Evolutionary conservation across 2,888 invertebrate genomes (phyloP), one percentile per base, ranked within the genome.

Genomic region (Dermolepida albohirtum): DNA sequence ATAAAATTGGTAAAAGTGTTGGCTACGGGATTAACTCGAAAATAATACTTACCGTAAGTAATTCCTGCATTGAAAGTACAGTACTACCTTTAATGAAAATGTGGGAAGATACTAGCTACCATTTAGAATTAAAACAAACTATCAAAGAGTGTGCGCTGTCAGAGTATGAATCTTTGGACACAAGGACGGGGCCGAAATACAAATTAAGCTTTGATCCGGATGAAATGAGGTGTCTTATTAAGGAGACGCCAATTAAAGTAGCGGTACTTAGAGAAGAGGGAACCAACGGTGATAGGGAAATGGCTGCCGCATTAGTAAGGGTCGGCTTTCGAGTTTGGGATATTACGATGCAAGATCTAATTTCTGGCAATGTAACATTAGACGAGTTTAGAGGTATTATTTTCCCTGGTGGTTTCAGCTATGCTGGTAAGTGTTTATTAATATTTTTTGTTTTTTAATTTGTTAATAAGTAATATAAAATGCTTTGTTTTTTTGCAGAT

Each of bases 341-440:
- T 81, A 90, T 98, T 0, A 95, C 96, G 0, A 96, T 97, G 94
- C 92, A 95, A 76, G 97, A 97, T 85, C 85, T 97, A 67, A 85
- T 94, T 49, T 85, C 85, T 70, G 89, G 89, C 40, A 87, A 87
- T 76, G 87, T 93, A 1, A 89, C 88, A 1, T 84, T 97, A 40
- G 92, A 95, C 70, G 85, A 87, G 17, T 98, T 97, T 85, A 89
- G 91, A 73, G 98, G 98, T 0, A 79, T 98, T 11, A 90, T 96
- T 54, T 98, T 98, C 82, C 98, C 98, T 0, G 98, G 97, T 12
- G 99, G 99, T n/a, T 99, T 99, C 83, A 98, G 97, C 83, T 98
- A 97, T 83, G 98, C 97, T 49, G 96, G 96, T 92, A 82, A 77
- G 34, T 64, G 6, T 34, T 34, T 1, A 1, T 8, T 34, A 34